Conservation (phyloP, 2,113 vertebrate species). For the Verasper variegatus region DNA sequence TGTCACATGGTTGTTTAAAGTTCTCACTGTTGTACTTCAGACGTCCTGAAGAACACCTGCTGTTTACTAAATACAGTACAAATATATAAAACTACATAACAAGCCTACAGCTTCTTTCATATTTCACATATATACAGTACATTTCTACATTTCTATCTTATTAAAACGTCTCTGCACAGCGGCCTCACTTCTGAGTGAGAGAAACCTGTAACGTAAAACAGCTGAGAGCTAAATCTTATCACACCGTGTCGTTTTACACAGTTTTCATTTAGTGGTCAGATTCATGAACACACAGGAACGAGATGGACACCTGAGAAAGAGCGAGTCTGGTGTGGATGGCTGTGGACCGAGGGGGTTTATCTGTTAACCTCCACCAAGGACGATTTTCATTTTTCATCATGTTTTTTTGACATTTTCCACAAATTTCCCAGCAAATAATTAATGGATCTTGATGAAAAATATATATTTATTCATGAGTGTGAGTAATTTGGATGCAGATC, state of each 20-base stretch:
- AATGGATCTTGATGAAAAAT: too few relatives aligned
- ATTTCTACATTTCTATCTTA: not conserved
- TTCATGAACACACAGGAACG: conserved; percentile 39
- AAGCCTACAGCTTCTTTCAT: conserved; percentile 3
- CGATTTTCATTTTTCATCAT: too few relatives aligned
- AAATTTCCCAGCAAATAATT: not conserved
- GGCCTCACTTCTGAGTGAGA: conserved; percentile 8
- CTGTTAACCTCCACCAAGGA: not conserved
- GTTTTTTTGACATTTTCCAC: too few relatives aligned
- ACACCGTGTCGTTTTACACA: conserved; percentile 44
- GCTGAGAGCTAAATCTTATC: conserved; percentile 66
- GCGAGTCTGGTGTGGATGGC: not conserved
- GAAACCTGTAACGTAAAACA: conserved; percentile 52
- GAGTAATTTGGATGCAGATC: too few relatives aligned
- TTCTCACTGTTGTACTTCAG: not conserved
- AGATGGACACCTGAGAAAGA: conserved; percentile 66
- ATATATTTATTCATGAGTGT: too few relatives aligned
- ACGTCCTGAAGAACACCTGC: not conserved
- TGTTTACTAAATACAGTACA: not conserved
- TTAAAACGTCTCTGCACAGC: conserved; percentile 9
- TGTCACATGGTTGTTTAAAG: conserved; percentile 27
- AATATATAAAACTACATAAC: not conserved
- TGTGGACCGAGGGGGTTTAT: not conserved
- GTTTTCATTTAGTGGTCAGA: conserved; percentile 74
- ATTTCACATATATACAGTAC: conserved; percentile 18